Conservation (phyloP, 2,113 vertebrate species). For the Salminus brasiliensis region DNA sequence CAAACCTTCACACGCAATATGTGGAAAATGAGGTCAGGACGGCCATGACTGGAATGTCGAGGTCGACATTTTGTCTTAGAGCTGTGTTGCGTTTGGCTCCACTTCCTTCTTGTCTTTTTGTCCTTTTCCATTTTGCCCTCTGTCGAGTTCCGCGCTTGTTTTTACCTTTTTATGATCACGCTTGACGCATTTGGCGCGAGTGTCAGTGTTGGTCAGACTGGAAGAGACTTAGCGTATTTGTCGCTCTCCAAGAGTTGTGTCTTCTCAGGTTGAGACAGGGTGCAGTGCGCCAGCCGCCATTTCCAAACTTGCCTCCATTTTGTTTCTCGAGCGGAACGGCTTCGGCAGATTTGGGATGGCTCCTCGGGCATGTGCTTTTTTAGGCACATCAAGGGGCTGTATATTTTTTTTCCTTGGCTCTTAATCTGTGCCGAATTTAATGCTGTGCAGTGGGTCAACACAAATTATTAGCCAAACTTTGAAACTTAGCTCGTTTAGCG, state of each 20-base stretch:
- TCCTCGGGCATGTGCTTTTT: conserved; percentile 28
- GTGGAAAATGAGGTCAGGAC: conserved; percentile 75
- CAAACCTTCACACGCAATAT: conserved; percentile 74
- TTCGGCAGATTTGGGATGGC: conserved; percentile 57
- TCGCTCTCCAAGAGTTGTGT: conserved; percentile 42
- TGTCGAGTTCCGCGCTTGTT: not conserved
- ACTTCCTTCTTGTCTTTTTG: not conserved
- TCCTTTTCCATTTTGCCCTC: not conserved
- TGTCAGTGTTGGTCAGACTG: not conserved
- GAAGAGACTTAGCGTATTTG: not conserved
- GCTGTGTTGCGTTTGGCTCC: conserved; percentile 5
- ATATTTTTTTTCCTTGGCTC: conserved; percentile 25
- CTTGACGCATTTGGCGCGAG: too few relatives aligned
- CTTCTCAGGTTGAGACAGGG: conserved; percentile 39
- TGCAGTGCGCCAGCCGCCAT: conserved; percentile 64
- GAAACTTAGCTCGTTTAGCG: not conserved
- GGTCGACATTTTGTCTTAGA: conserved; percentile 45
- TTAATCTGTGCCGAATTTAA: conserved; percentile 1
- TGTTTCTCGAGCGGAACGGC: conserved; percentile 62
- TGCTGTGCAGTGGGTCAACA: not conserved
- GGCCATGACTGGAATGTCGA: conserved; percentile 51
- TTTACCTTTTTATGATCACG: not conserved
- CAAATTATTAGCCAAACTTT: not conserved
- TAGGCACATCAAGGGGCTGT: not conserved
- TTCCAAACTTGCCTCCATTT: conserved; percentile 76